A percentile compares a stretch with the other conserved stretches of the same genome.
Conservation (phyloP, 2,113 vertebrate species). For the Lontra canadensis region DNA sequence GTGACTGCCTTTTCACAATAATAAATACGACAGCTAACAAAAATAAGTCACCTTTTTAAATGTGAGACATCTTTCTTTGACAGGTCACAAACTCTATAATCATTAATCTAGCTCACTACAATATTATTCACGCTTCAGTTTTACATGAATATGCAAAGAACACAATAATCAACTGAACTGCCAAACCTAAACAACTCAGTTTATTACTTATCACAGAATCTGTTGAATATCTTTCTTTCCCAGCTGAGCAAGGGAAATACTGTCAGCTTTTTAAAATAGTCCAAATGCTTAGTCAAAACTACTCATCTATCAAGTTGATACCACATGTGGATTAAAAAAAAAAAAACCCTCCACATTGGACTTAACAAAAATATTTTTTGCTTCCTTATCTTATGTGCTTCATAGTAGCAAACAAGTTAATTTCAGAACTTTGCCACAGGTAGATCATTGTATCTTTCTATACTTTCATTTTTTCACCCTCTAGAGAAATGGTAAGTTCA, state of each 20-base stretch:
- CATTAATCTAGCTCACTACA: conserved; percentile 80
- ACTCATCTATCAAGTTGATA: conserved; percentile 40
- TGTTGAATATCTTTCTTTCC: conserved; percentile 26
- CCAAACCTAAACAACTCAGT: conserved; percentile 65
- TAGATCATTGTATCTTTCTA: not conserved
- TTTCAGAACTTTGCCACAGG: conserved; percentile 42
- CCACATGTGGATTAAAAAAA: conserved; percentile 39
- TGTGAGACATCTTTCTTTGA: conserved; percentile 62
- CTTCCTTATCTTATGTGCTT: conserved; percentile 8
- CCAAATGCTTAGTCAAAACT: conserved; percentile 44
- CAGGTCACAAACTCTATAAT: conserved; percentile 72
- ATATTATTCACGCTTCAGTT: conserved; percentile 77
- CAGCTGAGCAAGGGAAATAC: conserved; percentile 57
- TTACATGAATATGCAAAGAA: conserved; percentile 79
- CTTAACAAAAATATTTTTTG: conserved; percentile 48
- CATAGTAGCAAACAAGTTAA: conserved; percentile 22
- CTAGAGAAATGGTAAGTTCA: conserved; percentile 28
- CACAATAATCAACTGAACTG: conserved; percentile 65
- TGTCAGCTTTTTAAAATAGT: conserved; percentile 43
- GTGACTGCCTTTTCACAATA: conserved; percentile 57
- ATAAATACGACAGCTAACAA: conserved; percentile 72
- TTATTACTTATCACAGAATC: conserved; percentile 50
- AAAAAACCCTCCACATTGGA: not conserved
- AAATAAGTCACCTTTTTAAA: conserved; percentile 72
- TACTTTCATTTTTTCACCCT: not conserved